Evolutionary conservation across 2,888 invertebrate genomes (phyloP), one percentile per base, ranked within the genome.

Genomic region (Campaea margaritaria): DNA sequence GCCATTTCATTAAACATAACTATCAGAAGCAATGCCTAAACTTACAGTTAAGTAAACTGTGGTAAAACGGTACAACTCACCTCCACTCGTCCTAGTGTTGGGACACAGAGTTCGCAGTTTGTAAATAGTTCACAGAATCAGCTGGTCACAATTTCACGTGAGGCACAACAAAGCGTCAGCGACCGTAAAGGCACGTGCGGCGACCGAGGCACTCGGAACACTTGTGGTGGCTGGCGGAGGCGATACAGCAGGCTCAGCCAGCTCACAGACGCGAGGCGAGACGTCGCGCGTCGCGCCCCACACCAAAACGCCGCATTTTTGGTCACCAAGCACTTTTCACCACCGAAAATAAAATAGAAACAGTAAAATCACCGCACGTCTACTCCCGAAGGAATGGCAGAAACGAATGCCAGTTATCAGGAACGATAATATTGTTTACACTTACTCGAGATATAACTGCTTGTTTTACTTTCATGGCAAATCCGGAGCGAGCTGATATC

Each of bases 231-330:
- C n/a, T 38, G 28, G 56, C 44, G 28, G 39, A 39, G 15, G 70
- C 72, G 16, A 38, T 38, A 7, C 31, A 31, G 31, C 21, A 21
- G 21, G 21, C 21, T 3, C 21, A 21, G 21, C 21, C 21, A 21
- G 27, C 63, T 64, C 63, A 63, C 67, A 59, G 64, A 57, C 58
- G 60, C 64, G 83, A 84, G 80, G 83, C 86, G 88, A 78, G 86
- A 82, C 81, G 79, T 62, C 70, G 63, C 53, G 69, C 74, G 81
- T 78, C 88, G 81, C 89, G 90, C 88, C 90, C 84, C 87, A 73
- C 70, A 31, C 76, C 70, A 68, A 66, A 62, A 66, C 78, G 76
- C 87, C 89, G 89, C 91, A 90, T 91, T 88, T 89, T 89, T 77
- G 44, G 42, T 39, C 70, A 64, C 74, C 70, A 72, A 53, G 67